A percentile compares a stretch with the other conserved stretches of the same genome.
These are phyloP conservation scores for Callospermophilus lateralis DNA, from an alignment of 2,113 vertebrate species.

Conservation along the genomic window DNA sequence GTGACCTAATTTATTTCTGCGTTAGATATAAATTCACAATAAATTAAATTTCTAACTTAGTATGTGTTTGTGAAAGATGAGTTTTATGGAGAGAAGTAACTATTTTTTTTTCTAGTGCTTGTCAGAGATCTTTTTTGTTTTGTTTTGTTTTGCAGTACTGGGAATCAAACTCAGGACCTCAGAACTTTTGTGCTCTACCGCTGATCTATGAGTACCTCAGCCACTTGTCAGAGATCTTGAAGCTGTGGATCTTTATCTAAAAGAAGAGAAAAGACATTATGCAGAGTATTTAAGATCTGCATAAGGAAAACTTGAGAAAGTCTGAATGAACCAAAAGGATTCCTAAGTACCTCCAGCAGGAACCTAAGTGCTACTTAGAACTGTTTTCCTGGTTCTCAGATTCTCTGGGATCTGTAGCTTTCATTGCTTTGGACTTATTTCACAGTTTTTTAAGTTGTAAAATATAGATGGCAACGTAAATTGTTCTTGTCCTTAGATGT, in stretches of 20 bases:
- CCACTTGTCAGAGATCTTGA: constrained; percentile 17
- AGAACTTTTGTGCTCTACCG: too few species aligned
- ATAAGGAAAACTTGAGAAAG: background rate
- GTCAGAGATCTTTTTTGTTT: background rate
- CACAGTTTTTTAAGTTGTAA: background rate
- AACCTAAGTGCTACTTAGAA: background rate
- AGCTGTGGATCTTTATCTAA: constrained; percentile 15
- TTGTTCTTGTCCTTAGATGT: background rate
- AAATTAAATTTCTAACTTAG: constrained; percentile 34
- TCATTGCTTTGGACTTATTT: constrained; percentile 8
- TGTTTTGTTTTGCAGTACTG: background rate
- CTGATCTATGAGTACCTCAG: background rate
- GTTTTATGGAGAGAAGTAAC: constrained; percentile 13
- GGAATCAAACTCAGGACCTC: background rate
- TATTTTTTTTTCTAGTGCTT: constrained; percentile 14
- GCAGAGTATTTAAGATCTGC: background rate
- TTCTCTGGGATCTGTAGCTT: background rate
- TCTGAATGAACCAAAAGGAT: background rate
- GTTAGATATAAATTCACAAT: constrained; percentile 33
- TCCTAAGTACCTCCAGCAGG: background rate
- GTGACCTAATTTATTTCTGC: constrained; percentile 30
- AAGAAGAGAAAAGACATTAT: background rate
- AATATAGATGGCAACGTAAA: background rate
- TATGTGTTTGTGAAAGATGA: background rate
- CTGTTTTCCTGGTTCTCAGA: background rate